Base-by-base conservation (phyloP, 1,140 invertebrate genomes). In the Micrasema minimum region DNA sequence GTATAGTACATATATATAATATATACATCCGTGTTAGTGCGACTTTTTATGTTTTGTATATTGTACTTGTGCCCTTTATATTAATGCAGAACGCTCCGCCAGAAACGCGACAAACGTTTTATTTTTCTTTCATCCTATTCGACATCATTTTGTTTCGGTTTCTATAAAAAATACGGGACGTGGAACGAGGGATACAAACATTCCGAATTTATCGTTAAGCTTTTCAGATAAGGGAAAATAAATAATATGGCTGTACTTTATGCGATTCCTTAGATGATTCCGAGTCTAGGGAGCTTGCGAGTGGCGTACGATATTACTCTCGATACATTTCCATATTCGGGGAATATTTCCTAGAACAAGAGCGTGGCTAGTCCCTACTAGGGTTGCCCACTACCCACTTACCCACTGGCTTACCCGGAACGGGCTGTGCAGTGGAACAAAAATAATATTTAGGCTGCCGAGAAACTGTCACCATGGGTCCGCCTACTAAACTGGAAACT, bases 261-360 rank as follows among this genome's bases (percentile, higher is more conserved):
- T 43, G 55, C 18, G 35, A 59, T 59, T 38, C 22, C 55, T 31
- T 22, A 23, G 9, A 43, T 22, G 55, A 59, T 59, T 18, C 55
- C 55, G 2, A 20, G 55, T 16, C 20, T 10, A 20, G 22, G 50
- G 18, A 22, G 50, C 50, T 26, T 16, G 55, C 22, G 53, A 57
- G 23, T 37, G 53, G 53, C 53, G 18, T 57, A 31, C 23, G 55
- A 59, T 59, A 43, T 41, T 20, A 31, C 26, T 31, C 55, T 14
- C 55, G 55, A 59, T 59, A 59, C 55, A 59, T 59, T 59, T 59
- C 55, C 55, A 59, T 59, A 59, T 59, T 59, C 55, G 37, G 55
- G 16, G 55, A 59, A 59, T 59, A 59, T 59, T 59, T 59, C 55
- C 55, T 59, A 59, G 38, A 59, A 38, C 55, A 59, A 22, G 37